Evolutionary conservation across 2,888 invertebrate genomes (phyloP).

Genomic region (Drosophila nr. perissopoda): DNA sequence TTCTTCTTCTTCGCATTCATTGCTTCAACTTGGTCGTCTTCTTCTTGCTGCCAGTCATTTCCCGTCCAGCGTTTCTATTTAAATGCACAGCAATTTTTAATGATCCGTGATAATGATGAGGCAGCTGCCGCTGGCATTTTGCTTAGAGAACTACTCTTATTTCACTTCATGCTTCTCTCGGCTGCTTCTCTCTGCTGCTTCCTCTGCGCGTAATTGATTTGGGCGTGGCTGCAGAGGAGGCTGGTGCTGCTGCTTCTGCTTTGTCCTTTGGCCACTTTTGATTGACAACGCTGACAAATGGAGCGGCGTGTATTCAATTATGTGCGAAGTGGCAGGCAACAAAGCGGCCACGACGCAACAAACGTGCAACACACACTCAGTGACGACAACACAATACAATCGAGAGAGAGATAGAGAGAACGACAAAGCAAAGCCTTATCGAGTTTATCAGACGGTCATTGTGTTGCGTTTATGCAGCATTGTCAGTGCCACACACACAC

Average conservation of each 20-base stretch:
- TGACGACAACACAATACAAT: not conserved
- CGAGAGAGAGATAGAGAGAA: not conserved
- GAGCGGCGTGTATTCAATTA: conserved; percentile 66
- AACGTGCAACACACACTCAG: conserved; percentile 21
- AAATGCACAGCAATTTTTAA: conserved; percentile 73
- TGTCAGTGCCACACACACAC: conserved; percentile 46
- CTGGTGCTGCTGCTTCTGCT: conserved; percentile 12
- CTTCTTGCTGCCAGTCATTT: conserved; percentile 39
- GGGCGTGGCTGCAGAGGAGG: conserved; percentile 27
- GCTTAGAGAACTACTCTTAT: conserved; percentile 17
- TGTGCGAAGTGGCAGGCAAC: conserved; percentile 51
- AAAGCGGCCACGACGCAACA: conserved; percentile 42
- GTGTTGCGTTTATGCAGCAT: conserved; percentile 60
- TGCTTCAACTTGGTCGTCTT: conserved; percentile 12
- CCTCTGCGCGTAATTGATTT: conserved; percentile 64
- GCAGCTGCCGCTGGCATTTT: conserved; percentile 56
- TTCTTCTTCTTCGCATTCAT: conserved; percentile 12
- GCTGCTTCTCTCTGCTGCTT: not conserved
- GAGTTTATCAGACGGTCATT: conserved; percentile 66
- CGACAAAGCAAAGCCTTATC: conserved; percentile 52
- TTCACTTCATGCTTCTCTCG: conserved; percentile 1
- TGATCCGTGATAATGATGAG: conserved; percentile 82
- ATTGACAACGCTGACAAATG: conserved; percentile 79
- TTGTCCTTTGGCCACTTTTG: conserved; percentile 51
- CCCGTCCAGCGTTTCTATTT: conserved; percentile 54